Evolutionary conservation across 2,888 invertebrate species (phyloP).

Genomic region (Hymenopus coronatus): DNA sequence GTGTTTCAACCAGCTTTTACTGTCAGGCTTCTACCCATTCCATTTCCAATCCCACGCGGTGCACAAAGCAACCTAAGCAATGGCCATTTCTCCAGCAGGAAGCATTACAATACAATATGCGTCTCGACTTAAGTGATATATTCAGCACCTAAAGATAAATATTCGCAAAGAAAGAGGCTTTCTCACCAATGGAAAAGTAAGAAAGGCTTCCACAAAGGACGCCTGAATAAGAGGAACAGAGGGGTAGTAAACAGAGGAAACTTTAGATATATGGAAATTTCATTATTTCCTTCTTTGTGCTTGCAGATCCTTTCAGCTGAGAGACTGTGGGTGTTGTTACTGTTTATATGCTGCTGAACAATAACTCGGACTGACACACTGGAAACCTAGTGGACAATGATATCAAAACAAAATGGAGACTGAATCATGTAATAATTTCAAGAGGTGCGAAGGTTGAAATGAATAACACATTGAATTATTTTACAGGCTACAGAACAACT

Average conservation of each 20-base stretch:
- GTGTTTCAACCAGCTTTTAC: too few relatives aligned
- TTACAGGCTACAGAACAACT: too few relatives aligned
- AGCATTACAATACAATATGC: too few relatives aligned
- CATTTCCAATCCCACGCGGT: too few relatives aligned
- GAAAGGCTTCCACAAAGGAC: not conserved
- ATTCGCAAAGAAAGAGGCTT: not conserved
- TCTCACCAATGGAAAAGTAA: not conserved
- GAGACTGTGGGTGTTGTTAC: not conserved
- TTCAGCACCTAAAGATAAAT: not conserved
- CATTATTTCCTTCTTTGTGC: not conserved
- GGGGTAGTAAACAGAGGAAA: not conserved
- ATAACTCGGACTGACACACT: not conserved
- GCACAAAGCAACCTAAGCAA: too few relatives aligned
- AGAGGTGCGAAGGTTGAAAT: too few relatives aligned
- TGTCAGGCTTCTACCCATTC: too few relatives aligned
- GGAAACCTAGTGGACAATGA: too few relatives aligned
- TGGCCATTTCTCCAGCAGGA: too few relatives aligned
- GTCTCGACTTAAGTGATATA: not conserved
- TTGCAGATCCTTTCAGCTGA: not conserved
- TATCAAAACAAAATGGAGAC: too few relatives aligned
- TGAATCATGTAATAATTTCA: too few relatives aligned
- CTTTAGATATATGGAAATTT: not conserved
- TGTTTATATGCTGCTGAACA: not conserved
- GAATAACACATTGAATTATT: too few relatives aligned
- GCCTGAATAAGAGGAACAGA: not conserved